Base-by-base conservation (phyloP, 2,113 vertebrate species). In the Sakesphorus luctuosus region DNA sequence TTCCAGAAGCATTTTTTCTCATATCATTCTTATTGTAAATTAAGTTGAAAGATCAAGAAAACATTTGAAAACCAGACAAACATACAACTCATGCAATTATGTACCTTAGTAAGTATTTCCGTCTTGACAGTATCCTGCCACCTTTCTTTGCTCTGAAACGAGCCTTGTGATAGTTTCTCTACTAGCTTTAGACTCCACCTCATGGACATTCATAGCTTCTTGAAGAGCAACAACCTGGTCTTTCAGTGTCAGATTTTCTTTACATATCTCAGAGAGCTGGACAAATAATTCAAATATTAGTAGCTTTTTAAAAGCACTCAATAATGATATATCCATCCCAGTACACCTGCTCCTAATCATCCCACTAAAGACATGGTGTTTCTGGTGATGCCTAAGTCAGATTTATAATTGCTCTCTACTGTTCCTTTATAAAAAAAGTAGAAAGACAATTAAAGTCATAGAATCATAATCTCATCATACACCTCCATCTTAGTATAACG, bases 131-230 rank as follows among this genome's bases (percentile, higher is more conserved):
- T 86, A 98, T 83, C 92, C 97, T 62, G 95, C 84, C 25, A 97
- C 94, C 56, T 97, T 98, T 71, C 95, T 96, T 95, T 98, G 98
- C 91, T 99, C 99, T 11, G 98, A 98, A 75, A 98, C 98, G 84
- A 99, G 97, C 96, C 98, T 98, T 97, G 97, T 93, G 77, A 99
- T 98, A 3, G 98, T 99, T 96, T 98, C 98, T 93, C 98, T 98
- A 91, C 98, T 98, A 91, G 98, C 98, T 97, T 98, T 99, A 87
- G 98, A 98, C 79, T 99, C 99, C 96, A 99, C 93, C 94, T 99
- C 99, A 96, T 98, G 98, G 89, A 98, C 96, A 65, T 78, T 97
- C 43, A 98, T 40, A 47, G 97, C 96, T 96, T 99, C 98, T 97
- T 98, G 98, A 93, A 99, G 93, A 88, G 97, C 95, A 63, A 84